phyloP scores from a whole-genome alignment of 2,113 vertebrate species.

The Microtus richardsoni region DNA sequence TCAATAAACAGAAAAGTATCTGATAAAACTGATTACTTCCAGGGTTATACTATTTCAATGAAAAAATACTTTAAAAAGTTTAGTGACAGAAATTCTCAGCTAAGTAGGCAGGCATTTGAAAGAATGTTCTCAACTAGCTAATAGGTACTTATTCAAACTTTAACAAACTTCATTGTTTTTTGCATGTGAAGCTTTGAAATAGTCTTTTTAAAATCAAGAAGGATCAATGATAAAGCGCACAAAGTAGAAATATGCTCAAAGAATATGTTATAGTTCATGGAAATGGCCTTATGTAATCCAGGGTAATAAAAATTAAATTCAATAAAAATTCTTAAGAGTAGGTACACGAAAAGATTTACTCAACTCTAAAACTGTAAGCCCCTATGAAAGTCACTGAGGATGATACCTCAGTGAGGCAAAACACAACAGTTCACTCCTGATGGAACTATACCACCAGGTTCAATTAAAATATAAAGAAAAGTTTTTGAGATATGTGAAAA shows the following conservation, averaged over 20 bases:
- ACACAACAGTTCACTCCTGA: not conserved
- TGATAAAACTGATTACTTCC: not conserved
- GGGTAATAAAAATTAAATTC: not conserved
- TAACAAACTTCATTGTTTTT: not conserved
- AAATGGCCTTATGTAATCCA: not conserved
- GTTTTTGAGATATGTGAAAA: not conserved
- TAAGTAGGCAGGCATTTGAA: not conserved
- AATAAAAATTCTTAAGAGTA: not conserved
- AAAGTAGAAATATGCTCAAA: not conserved
- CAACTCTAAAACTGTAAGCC: not conserved
- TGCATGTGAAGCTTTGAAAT: not conserved
- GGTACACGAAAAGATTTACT: conserved; percentile 10
- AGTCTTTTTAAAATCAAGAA: not conserved
- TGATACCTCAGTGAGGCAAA: not conserved
- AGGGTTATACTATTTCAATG: not conserved
- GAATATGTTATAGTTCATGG: not conserved
- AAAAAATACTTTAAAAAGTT: not conserved
- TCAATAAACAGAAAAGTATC: not conserved
- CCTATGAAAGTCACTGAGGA: not conserved
- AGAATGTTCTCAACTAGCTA: conserved; percentile 5
- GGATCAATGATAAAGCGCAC: not conserved
- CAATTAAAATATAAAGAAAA: not conserved
- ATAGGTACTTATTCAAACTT: conserved; percentile 15
- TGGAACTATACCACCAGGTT: not conserved
- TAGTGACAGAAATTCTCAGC: not conserved